Evolutionary conservation across 53 echinoderm and acorn worm species (phyloP).

Genomic region (Stichopus horrens): DNA sequence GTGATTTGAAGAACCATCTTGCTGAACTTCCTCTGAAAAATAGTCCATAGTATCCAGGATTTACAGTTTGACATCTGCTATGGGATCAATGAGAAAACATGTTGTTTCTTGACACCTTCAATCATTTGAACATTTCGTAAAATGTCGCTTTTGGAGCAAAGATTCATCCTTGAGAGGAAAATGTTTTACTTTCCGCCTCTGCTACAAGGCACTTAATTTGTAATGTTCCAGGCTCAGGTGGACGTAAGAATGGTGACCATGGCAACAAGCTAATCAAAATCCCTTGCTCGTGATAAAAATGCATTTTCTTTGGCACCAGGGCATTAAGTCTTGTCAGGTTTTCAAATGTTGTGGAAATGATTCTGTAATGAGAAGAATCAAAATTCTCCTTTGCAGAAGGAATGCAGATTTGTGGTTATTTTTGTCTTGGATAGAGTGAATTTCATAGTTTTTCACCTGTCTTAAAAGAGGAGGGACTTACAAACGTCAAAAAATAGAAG

Average conservation of each 20-base stretch:
- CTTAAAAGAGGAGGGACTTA: too few relatives aligned
- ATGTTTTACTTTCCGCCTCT: not conserved
- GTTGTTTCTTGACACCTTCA: not conserved
- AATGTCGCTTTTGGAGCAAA: not conserved
- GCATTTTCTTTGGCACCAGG: not conserved
- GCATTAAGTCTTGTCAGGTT: not conserved
- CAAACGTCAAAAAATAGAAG: too few relatives aligned
- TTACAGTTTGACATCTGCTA: too few relatives aligned
- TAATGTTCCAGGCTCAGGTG: not conserved
- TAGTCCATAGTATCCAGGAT: too few relatives aligned
- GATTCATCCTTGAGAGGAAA: not conserved
- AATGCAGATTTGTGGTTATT: not conserved
- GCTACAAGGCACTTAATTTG: not conserved
- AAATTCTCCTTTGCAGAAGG: not conserved
- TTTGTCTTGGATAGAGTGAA: too few relatives aligned
- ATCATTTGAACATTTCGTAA: not conserved
- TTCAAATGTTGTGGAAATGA: not conserved
- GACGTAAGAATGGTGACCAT: not conserved
- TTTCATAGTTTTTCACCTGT: too few relatives aligned
- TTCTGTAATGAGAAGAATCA: not conserved
- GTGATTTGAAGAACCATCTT: too few relatives aligned
- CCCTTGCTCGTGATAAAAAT: not conserved
- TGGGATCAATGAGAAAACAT: too few relatives aligned
- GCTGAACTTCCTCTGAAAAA: too few relatives aligned
- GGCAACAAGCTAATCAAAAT: slow-evolving; percentile 1